Percentiles rank a stretch among this genome's conserved stretches.
Conservation (phyloP, 30 jellyfish, hydroid and myxozoan species). For the Cassiopea andromeda region DNA sequence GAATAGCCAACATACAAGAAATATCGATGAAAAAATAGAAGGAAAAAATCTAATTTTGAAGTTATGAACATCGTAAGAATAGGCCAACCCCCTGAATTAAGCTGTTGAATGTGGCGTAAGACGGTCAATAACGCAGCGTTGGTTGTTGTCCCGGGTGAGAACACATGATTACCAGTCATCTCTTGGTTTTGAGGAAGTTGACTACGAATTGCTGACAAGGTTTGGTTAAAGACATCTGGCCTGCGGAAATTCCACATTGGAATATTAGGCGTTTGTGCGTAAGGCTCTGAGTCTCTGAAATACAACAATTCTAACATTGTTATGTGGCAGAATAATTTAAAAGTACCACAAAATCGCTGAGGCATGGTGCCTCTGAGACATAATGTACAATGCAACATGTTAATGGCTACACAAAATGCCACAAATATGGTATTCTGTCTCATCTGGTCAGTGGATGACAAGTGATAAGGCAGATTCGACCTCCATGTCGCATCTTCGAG, state of each 20-base stretch:
- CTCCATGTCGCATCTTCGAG: constrained; percentile 11
- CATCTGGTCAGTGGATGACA: no score
- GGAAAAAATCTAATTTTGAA: no score
- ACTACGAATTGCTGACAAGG: not conserved
- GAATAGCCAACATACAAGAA: no score
- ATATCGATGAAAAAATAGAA: no score
- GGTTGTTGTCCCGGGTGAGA: not conserved
- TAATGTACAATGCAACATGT: no score
- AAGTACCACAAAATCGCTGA: no score
- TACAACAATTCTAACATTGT: not conserved
- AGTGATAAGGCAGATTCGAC: not conserved
- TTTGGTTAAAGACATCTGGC: not conserved
- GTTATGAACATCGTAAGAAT: not conserved
- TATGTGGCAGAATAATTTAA: not conserved
- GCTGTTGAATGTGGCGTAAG: constrained; percentile 1
- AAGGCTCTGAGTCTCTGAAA: not conserved
- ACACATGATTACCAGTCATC: not conserved
- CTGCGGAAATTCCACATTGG: not conserved
- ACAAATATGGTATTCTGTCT: no score
- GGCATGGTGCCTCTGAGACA: no score
- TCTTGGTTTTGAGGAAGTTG: not conserved
- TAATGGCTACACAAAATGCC: no score
- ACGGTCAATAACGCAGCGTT: not conserved
- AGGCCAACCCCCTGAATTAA: not conserved
- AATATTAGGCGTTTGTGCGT: not conserved